These are phyloP conservation scores for Pammene fasciana DNA, from an alignment of 2,888 invertebrate genomes.

Conservation along the genomic window DNA sequence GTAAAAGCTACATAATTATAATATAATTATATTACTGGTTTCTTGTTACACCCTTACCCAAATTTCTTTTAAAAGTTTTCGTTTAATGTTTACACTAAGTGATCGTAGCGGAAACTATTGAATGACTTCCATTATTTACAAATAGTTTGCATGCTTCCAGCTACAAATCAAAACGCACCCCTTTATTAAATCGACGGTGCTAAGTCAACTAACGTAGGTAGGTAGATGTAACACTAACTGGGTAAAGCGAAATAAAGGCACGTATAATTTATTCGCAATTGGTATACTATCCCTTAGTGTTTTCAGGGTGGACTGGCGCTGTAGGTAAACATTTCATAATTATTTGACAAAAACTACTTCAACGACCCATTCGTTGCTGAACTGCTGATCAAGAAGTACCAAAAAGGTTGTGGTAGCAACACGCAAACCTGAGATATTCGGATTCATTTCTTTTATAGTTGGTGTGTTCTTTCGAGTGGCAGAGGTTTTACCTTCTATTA, in stretches of 20 bases:
- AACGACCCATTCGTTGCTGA: too few relatives aligned
- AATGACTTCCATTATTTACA: constrained; percentile 38
- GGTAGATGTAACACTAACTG: constrained; percentile 61
- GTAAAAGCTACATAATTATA: not conserved
- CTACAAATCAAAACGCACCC: constrained; percentile 77
- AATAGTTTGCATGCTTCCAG: constrained; percentile 57
- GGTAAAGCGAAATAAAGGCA: constrained; percentile 61
- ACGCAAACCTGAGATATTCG: too few relatives aligned
- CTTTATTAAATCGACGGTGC: constrained; percentile 75
- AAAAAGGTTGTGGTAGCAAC: too few relatives aligned
- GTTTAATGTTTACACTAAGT: not conserved
- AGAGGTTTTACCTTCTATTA: too few relatives aligned
- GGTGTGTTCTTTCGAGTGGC: too few relatives aligned
- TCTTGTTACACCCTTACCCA: not conserved
- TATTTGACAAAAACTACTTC: too few relatives aligned
- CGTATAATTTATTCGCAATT: constrained; percentile 69
- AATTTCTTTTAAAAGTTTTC: not conserved
- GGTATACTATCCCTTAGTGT: constrained; percentile 58
- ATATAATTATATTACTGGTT: not conserved
- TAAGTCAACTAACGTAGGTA: constrained; percentile 71
- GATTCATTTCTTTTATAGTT: too few relatives aligned
- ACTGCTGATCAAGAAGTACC: too few relatives aligned
- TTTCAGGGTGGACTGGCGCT: constrained; percentile 47
- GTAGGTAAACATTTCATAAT: constrained; percentile 35
- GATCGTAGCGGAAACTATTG: not conserved